Conservation (phyloP, 2,797 vertebrate species). For the Semotilus atromaculatus region DNA sequence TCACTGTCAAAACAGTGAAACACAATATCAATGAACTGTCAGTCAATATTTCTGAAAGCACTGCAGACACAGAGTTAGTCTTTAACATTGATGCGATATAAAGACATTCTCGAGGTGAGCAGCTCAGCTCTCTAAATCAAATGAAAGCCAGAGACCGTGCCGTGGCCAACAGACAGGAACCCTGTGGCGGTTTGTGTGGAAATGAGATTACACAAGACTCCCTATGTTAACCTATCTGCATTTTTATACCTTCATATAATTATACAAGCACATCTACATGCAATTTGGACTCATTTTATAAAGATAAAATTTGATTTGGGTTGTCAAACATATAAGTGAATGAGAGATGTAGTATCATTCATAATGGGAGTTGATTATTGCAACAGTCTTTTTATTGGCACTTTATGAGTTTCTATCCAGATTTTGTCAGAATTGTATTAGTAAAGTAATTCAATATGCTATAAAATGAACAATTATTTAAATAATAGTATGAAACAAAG, state of each 20-base stretch:
- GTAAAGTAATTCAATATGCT: not conserved
- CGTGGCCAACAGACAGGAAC: slow-evolving; percentile 74
- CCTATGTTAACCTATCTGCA: slow-evolving; percentile 72
- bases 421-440: slow-evolving; percentile 36
- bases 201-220: slow-evolving; percentile 77
- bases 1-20: not conserved
- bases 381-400: slow-evolving; percentile 49
- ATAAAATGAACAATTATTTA: not conserved
- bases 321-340: slow-evolving; percentile 61
- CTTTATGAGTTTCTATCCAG: slow-evolving; percentile 32
- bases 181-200: slow-evolving; percentile 76
- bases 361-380: slow-evolving; percentile 36
- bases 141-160: slow-evolving; percentile 75
- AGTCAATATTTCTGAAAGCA: slow-evolving; percentile 5
- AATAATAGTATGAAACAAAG: not conserved
- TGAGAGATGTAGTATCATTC: slow-evolving; percentile 49
- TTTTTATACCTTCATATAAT: slow-evolving; percentile 74
- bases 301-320: slow-evolving; percentile 63
- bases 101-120: slow-evolving; percentile 76
- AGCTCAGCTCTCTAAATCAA: slow-evolving; percentile 74
- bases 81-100: slow-evolving; percentile 77
- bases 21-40: not conserved
- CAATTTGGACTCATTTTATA: slow-evolving; percentile 67
- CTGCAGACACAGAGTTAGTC: slow-evolving; percentile 63
- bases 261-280: slow-evolving; percentile 59